Evolutionary conservation across 2,797 vertebrate species (phyloP).

Genomic region (Enteromius viviparus): DNA sequence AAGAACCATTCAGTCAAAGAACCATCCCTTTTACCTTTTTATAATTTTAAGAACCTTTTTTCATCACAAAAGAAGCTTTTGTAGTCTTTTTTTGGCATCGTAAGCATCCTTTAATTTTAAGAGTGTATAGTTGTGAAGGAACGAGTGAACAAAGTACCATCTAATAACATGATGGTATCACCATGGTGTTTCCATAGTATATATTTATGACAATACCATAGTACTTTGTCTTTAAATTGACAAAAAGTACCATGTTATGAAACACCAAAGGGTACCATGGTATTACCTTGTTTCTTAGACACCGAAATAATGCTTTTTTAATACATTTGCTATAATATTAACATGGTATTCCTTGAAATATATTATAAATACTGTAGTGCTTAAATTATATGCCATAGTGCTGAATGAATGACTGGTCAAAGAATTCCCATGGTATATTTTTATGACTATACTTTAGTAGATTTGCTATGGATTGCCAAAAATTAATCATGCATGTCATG

Average conservation of each 20-base stretch:
- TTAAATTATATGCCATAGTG: background rate
- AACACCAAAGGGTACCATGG: background rate
- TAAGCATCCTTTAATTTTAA: no score
- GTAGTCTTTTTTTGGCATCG: no score
- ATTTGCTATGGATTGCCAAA: background rate
- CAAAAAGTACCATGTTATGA: background rate
- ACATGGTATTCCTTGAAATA: background rate
- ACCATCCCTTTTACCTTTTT: no score
- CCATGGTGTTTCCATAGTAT: background rate
- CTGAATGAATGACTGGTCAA: background rate
- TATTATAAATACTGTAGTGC: background rate
- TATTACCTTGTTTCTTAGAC: background rate
- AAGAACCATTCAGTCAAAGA: no score
- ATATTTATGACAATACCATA: background rate
- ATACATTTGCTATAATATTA: background rate
- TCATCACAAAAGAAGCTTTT: no score
- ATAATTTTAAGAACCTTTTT: no score
- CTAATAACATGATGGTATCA: background rate
- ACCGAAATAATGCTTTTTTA: background rate
- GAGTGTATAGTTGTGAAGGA: no score
- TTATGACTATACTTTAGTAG: background rate
- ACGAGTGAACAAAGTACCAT: background rate
- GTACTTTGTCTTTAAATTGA: background rate
- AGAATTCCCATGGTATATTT: background rate
- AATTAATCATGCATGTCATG: background rate